Base-by-base conservation (phyloP, 2,888 invertebrate species). In the Hirtodrosophila confusa region DNA sequence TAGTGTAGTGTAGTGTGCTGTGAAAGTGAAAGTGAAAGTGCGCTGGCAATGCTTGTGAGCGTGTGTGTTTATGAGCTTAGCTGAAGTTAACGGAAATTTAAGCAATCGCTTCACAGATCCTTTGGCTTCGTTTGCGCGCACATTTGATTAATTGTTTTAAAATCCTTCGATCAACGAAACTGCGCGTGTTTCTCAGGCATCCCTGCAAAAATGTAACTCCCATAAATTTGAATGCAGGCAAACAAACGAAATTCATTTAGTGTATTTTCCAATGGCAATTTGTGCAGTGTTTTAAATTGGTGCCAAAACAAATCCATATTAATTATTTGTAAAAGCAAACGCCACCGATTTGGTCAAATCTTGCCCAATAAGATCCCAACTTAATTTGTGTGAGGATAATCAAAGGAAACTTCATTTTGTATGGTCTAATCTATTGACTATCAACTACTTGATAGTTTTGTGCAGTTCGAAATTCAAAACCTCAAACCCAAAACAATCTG, bases 301-400 rank as follows among this genome's bases (percentile, higher is more conserved):
- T 86, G 80, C 80, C 80, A 86, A 80, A 79, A 60, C 56, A 61
- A 60, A 72, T 43, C 23, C 43, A 33, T 35, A 50, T 31, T 12
- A 50, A 51, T 41, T 49, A 48, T 43, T 47, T 51, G 45, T 61
- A 47, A 53, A 5, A 73, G 57, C 58, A 44, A 74, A 60, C 49
- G 67, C 87, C 87, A 80, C 80, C 80, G 77, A 79, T 61, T 64
- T 57, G 60, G 43, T 31, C 60, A 66, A 57, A 54, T 45, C 17
- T 43, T 24, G 50, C 31, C 31, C 31, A 54, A 35, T 37, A 24
- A 9, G 10, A 53, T 27, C 47, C 55, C 43, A 76, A 50, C 49
- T 60, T 41, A 31, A 68, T 39, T 68, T 84, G 60, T 85, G 88
- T 79, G 75, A 73, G 79, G 79, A 75, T 85, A 88, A 87, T 85